Conservation (phyloP, 2,113 vertebrate genomes). For the Laticauda colubrina region DNA sequence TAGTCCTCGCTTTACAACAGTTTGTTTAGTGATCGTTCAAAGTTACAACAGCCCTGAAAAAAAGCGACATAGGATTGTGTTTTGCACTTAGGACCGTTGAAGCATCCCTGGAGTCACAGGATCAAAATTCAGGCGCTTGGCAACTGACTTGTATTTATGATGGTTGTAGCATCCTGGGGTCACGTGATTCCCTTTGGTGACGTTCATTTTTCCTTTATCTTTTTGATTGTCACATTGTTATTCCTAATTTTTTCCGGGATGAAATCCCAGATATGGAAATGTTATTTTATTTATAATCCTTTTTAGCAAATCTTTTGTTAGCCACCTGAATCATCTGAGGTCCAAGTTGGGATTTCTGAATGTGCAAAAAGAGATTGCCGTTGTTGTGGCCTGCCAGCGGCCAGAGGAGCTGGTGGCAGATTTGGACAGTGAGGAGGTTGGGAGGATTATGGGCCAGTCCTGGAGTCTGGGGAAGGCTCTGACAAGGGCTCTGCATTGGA, state of each 20-base stretch:
- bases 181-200: neutral
- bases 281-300: neutral
- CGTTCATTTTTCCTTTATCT: neutral
- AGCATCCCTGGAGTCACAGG: rapidly evolving
- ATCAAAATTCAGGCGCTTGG: neutral
- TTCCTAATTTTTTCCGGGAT: neutral
- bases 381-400: no score
- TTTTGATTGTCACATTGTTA: neutral
- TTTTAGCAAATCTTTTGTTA: neutral
- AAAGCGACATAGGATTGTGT: neutral
- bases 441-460: no score
- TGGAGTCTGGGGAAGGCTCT: no score
- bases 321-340: neutral
- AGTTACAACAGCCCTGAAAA: neutral
- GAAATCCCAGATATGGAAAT: neutral
- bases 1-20: no score
- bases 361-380: no score
- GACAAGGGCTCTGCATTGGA: no score
- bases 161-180: no score
- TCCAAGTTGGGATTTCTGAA: neutral
- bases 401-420: no score
- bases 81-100: neutral
- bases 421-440: no score
- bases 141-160: no score
- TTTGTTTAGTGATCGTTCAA: neutral